Evolutionary conservation across 2,797 vertebrate genomes (phyloP), one percentile per base, ranked within the genome.

Genomic region (Mormyrus proboscirostris): DNA sequence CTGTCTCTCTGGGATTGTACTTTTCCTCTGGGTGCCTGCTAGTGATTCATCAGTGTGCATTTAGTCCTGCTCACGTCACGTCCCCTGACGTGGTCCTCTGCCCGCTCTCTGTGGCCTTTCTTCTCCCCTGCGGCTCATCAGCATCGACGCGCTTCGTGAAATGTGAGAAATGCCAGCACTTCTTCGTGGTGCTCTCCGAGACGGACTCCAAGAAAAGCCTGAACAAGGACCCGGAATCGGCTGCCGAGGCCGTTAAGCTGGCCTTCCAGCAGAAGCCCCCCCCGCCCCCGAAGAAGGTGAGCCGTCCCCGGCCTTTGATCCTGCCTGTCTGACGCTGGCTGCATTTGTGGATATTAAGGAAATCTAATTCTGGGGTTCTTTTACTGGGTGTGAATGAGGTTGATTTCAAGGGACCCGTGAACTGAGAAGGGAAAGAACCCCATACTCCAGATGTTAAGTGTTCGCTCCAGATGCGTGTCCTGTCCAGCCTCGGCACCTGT

Each of bases 151-250:
- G 98, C 89, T 99, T 99, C 93, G 98, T 99, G 91, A 99, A 99
- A 94, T 99, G 98, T 95, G 98, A 99, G 91, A 99, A 99, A 94
- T 99, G 98, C 94, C 98, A 99, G 94, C 98, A 99, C 94, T 99
- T 99, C 92, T 99, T 99, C 8, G 98, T 99, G 93, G 98, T 99
- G 33, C 95, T 99, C 19, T 99, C 98, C 19, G 98, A 99, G 93
- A 97, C 97, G 0, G 98, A 99, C 95, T 98, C 98, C 53, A 99
- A 99, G 95, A 99, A 99, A 94, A 97, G 97, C 91, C 95, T 99
- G 89, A 96, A 97, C 94, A 98, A 98, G 94, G 98, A 99, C 92
- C 96, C 98, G 0, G 98, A 99, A 92, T 97, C 98, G 73, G 97
- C 97, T 90, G 96, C 97, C n/a, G 98, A 99, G 94, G 97, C 98